These are phyloP conservation scores for Azorinus chamasolen DNA, from an alignment of 2,888 invertebrate species.

Conservation along the genomic window DNA sequence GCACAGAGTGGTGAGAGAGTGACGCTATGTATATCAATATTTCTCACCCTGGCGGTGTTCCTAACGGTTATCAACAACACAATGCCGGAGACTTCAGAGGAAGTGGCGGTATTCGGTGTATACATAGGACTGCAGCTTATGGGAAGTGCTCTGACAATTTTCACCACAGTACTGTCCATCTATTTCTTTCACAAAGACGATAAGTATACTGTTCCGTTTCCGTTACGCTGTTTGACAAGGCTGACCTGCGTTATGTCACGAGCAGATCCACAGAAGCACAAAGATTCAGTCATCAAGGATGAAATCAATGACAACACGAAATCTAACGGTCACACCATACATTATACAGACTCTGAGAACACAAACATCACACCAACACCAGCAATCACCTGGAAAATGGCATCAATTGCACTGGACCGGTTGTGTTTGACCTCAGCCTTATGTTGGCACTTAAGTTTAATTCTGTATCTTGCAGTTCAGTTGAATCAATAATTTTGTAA, in stretches of 20 bases:
- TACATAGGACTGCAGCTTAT: slow-evolving; percentile 64
- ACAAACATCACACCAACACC: background rate
- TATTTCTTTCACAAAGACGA: slow-evolving; percentile 52
- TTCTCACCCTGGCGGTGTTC: slow-evolving; percentile 68
- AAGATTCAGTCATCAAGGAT: too few relatives aligned
- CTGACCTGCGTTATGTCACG: slow-evolving; percentile 19
- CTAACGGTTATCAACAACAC: slow-evolving; percentile 62
- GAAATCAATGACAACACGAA: too few relatives aligned
- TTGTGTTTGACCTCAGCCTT: slow-evolving; percentile 50
- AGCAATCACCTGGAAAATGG: slow-evolving; percentile 53
- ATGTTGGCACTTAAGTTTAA: slow-evolving; percentile 39
- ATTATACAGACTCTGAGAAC: background rate
- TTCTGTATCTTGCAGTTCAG: slow-evolving; percentile 31
- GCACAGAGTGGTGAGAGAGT: slow-evolving; percentile 51
- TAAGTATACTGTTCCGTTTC: slow-evolving; percentile 35
- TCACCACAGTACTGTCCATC: slow-evolving; percentile 61
- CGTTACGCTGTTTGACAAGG: slow-evolving; percentile 16
- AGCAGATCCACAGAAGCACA: too few relatives aligned
- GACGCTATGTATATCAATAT: slow-evolving; percentile 56
- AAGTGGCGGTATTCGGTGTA: slow-evolving; percentile 61
- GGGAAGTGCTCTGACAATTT: slow-evolving; percentile 61
- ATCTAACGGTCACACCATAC: background rate
- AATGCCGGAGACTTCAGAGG: slow-evolving; percentile 68
- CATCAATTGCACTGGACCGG: slow-evolving; percentile 57
- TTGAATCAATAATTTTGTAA: too few relatives aligned